A percentile compares a stretch with the other conserved stretches of the same genome.
These are phyloP conservation scores for Paracanthobrama guichenoti DNA, from an alignment of 2,113 vertebrate genomes.

Conservation along the genomic window DNA sequence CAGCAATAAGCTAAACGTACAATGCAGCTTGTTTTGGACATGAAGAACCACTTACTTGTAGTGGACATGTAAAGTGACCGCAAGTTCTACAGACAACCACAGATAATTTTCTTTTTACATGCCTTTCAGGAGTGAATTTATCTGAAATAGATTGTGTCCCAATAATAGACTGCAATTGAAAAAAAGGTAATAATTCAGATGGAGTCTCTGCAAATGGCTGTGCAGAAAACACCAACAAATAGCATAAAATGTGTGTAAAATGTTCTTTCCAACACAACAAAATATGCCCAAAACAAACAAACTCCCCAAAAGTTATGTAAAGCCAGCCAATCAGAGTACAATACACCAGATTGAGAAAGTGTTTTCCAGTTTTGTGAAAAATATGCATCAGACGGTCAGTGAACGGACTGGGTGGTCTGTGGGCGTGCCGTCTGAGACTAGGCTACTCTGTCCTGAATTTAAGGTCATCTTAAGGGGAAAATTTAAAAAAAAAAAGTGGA, in stretches of 20 bases:
- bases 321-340: neutral
- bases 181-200: neutral
- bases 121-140: too few relatives aligned
- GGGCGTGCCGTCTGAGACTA: neutral
- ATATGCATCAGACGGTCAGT: slow-evolving; percentile 7
- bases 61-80: neutral
- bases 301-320: neutral
- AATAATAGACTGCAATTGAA: neutral
- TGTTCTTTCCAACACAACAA: neutral
- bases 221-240: neutral
- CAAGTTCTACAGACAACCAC: neutral
- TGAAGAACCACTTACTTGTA: neutral
- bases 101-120: neutral
- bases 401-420: neutral
- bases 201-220: neutral
- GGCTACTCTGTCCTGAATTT: neutral
- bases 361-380: neutral
- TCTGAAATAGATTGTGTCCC: neutral
- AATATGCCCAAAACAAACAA: neutral
- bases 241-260: neutral
- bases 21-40: neutral
- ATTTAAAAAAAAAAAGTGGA: neutral
- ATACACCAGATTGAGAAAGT: neutral
- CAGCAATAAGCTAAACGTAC: neutral
- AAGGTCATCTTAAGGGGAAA: neutral